These are phyloP conservation scores for Erethizon dorsatum DNA, from an alignment of 2,797 vertebrate species.

Conservation along the genomic window DNA sequence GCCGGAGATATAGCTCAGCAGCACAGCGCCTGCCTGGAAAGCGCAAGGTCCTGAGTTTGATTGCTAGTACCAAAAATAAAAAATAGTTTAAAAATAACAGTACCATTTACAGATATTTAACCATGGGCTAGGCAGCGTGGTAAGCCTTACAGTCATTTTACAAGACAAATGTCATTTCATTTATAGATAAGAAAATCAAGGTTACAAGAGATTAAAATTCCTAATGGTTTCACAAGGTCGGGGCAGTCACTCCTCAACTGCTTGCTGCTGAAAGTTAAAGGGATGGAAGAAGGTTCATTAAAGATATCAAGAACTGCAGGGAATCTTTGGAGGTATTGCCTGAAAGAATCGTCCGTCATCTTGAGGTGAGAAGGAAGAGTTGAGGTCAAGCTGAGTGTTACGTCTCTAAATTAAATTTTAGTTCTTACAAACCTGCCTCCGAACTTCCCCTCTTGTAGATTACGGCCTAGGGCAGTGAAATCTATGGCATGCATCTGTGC, in stretches of 20 bases:
- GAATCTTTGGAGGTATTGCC: neutral
- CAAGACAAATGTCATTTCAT: neutral
- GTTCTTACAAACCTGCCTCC: neutral
- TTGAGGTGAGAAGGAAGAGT: neutral
- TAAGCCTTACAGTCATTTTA: neutral
- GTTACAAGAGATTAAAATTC: neutral
- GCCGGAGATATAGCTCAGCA: too few species aligned
- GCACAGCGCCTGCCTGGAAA: too few species aligned
- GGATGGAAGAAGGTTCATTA: neutral
- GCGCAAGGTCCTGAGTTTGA: too few species aligned
- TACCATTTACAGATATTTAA: constrained; percentile 24
- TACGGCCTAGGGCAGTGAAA: neutral
- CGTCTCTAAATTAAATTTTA: neutral
- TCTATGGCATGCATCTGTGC: neutral
- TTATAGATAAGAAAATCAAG: constrained; percentile 28
- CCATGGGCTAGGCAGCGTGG: neutral
- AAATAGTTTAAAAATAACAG: neutral
- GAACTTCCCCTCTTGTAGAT: neutral
- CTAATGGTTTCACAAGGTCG: neutral
- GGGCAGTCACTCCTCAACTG: neutral
- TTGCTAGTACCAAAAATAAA: neutral
- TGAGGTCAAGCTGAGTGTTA: neutral
- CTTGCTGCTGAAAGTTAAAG: constrained; percentile 7
- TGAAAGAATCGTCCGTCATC: neutral
- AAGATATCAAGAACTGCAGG: neutral